Conservation (phyloP, 2,797 vertebrate genomes). For the Threskiornis aethiopicus region DNA sequence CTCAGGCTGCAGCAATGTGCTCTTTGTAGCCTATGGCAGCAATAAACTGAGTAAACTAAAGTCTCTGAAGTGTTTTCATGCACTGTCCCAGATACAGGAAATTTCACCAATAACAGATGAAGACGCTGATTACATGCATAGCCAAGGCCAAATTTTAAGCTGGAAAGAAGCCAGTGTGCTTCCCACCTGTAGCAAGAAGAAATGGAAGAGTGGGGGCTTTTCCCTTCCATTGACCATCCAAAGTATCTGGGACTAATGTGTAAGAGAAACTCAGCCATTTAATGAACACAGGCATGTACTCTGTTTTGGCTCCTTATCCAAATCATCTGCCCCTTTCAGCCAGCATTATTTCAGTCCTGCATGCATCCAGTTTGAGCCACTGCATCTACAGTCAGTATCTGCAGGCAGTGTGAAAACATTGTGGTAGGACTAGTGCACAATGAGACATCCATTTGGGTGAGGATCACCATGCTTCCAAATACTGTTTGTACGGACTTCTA, state of each 20-base stretch:
- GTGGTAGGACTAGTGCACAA: not conserved
- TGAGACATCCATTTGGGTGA: not conserved
- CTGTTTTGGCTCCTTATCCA: not conserved
- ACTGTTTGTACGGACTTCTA: not conserved
- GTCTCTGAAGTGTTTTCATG: not conserved
- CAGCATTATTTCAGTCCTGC: not conserved
- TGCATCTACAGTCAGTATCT: not conserved
- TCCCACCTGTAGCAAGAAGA: not conserved
- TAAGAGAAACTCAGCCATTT: not conserved
- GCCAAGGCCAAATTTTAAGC: not conserved
- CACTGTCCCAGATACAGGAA: not conserved
- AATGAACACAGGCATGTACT: not conserved
- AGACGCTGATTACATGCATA: not conserved
- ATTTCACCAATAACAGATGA: not conserved
- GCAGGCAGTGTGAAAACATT: not conserved
- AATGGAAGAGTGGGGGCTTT: rapidly evolving
- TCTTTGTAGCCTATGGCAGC: not conserved
- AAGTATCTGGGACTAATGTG: not conserved
- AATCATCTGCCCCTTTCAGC: not conserved
- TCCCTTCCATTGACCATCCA: not conserved
- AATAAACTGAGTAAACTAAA: not conserved
- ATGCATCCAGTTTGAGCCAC: not conserved
- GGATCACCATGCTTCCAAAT: not conserved
- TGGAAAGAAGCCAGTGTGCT: not conserved
- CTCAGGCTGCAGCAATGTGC: not conserved